phyloP scores from a whole-genome alignment of 1,140 invertebrate species.

The Scaptomyza graminum region DNA sequence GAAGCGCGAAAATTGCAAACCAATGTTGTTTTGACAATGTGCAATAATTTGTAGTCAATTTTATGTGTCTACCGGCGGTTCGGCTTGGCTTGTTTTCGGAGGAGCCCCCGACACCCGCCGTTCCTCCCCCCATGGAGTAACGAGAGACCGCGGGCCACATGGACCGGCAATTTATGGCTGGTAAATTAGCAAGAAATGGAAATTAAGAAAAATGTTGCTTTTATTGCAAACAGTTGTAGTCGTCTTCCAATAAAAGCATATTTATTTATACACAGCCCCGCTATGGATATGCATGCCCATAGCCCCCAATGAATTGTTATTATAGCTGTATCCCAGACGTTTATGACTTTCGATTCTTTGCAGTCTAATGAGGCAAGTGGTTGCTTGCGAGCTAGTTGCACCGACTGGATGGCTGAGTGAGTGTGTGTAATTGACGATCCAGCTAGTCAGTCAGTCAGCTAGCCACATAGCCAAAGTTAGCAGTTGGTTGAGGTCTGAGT shows the following conservation, averaged over 20 bases:
- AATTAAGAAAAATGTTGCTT: constrained; percentile 82
- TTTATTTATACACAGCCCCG: constrained; percentile 67
- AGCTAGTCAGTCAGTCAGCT: constrained; percentile 2
- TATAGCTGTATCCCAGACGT: constrained; percentile 52
- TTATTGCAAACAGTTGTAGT: constrained; percentile 82
- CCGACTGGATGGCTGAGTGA: constrained; percentile 53
- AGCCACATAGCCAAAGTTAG: not conserved
- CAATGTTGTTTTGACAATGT: constrained; percentile 82
- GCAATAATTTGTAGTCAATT: constrained; percentile 82
- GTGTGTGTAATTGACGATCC: constrained; percentile 54
- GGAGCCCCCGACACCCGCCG: not conserved
- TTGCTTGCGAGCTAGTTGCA: constrained; percentile 32
- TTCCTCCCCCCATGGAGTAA: constrained; percentile 40
- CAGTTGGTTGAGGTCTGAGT: not conserved
- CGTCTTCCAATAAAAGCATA: constrained; percentile 79
- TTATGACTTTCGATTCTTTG: constrained; percentile 77
- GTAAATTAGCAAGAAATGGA: constrained; percentile 82
- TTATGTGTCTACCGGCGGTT: constrained; percentile 78
- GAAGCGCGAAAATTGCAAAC: constrained; percentile 81
- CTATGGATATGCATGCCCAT: constrained; percentile 21
- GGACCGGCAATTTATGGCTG: constrained; percentile 74
- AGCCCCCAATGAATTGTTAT: constrained; percentile 44
- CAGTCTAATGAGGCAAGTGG: constrained; percentile 74
- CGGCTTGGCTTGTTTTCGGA: constrained; percentile 64
- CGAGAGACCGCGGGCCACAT: constrained; percentile 46